Conservation (phyloP, 2,888 invertebrate species). For the Protonemura montana region DNA sequence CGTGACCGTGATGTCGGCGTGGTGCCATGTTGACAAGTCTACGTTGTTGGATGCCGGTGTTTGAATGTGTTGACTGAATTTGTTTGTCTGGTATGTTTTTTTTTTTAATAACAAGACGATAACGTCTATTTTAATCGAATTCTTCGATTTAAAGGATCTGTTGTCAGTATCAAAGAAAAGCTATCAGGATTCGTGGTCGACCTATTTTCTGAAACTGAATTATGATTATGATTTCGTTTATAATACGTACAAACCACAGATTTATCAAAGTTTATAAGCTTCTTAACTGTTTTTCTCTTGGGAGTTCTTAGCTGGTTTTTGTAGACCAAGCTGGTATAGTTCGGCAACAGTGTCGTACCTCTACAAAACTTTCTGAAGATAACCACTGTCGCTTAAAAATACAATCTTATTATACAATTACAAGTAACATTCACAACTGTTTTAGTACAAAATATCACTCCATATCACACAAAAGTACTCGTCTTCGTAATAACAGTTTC, state of each 20-base stretch:
- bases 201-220: no score
- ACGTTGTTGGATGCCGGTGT: neutral
- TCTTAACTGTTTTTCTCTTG: no score
- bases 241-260: no score
- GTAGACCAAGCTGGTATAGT: neutral
- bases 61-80: neutral
- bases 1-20: conserved; percentile 54
- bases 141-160: neutral
- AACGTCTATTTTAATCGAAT: no score
- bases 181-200: no score
- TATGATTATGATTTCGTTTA: no score
- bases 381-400: neutral
- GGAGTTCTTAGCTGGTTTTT: no score
- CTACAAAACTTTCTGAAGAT: neutral
- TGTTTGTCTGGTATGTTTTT: no score
- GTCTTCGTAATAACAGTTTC: neutral
- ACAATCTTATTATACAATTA: neutral
- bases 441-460: neutral
- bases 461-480: neutral
- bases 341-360: neutral
- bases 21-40: conserved; percentile 44
- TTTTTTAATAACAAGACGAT: no score
- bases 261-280: no score
- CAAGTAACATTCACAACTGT: neutral
- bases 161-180: no score